Evolutionary conservation across 2,888 invertebrate genomes (phyloP), one percentile per base, ranked within the genome.

Genomic region (Andrena dorsata): DNA sequence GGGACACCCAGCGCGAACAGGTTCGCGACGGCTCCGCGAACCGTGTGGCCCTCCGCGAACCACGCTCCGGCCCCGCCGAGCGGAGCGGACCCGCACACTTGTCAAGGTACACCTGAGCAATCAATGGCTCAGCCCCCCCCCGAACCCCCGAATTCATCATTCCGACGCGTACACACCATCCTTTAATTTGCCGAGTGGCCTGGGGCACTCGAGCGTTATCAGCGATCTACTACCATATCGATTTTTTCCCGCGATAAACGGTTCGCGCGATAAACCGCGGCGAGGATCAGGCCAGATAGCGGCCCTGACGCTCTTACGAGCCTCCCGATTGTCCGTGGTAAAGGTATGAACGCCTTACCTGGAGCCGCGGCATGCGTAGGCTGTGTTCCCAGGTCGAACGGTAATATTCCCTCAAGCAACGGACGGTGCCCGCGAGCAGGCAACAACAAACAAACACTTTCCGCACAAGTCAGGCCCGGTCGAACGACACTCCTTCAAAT

Each of bases 351-450:
- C 81, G 73, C 84, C 91, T 91, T 86, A 91, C 91, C 91, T 85
- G 84, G 79, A 90, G 89, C 88, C 89, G 86, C 90, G 89, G 91
- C 92, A 92, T 92, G 88, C 91, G 90, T 90, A 88, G 88, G 88
- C 88, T 86, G 83, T 88, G 82, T 87, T 83, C 85, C 63, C 32
- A 75, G 70, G 65, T 66, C 69, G 73, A 26, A 20, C 41, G 75
- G 28, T 77, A 83, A 83, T 78, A 82, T 81, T 76, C 77, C 84
- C 80, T 77, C 30, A 20, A 60, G 51, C 41, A 65, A 79, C 13
- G n/a, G 47, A 60, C 56, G 70, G 8, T 49, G 28, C 26, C 61
- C 68, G 58, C 16, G 60, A 56, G n/a, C 53, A 61, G 60, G 60
- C 49, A 74, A 81, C 61, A 80, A 81, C 58, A 78, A 84, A 84